A percentile compares a stretch with the other conserved stretches of the same genome.
Evolutionary conservation across 2,797 vertebrate species (phyloP).

Genomic region (Tragelaphus oryx): DNA sequence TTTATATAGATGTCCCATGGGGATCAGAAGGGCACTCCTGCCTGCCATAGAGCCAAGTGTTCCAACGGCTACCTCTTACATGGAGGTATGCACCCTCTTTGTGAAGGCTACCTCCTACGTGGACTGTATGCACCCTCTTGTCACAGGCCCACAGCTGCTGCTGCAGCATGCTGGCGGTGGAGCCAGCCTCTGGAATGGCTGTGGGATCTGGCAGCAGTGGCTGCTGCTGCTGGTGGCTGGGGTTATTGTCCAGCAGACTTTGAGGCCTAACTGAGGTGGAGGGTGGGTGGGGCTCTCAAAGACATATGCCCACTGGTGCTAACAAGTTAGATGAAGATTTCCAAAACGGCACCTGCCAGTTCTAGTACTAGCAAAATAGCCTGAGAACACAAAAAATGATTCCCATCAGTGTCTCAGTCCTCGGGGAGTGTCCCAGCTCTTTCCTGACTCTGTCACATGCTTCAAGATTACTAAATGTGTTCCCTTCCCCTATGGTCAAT

Average conservation of each 20-base stretch:
- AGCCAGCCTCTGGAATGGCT: not conserved
- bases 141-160: not conserved
- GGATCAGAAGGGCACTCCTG: not conserved
- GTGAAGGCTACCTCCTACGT: not conserved
- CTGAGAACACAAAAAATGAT: not conserved
- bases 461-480: not conserved
- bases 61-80: not conserved
- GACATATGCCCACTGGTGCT: not conserved
- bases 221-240: not conserved
- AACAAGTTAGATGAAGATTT: not conserved
- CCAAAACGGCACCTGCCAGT: not conserved
- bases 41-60: not conserved
- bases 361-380: not conserved
- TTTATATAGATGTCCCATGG: not conserved
- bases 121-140: not conserved
- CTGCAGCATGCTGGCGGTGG: not conserved
- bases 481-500: not conserved
- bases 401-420: not conserved
- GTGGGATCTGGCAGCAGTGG: not conserved
- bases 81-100: not conserved
- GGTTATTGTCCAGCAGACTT: not conserved
- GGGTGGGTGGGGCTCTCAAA: not conserved
- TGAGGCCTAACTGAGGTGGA: not conserved
- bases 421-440: not conserved
- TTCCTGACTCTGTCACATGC: not conserved